phyloP scores from a whole-genome alignment of 1,140 invertebrate species.

The Hycleus cichorii region DNA sequence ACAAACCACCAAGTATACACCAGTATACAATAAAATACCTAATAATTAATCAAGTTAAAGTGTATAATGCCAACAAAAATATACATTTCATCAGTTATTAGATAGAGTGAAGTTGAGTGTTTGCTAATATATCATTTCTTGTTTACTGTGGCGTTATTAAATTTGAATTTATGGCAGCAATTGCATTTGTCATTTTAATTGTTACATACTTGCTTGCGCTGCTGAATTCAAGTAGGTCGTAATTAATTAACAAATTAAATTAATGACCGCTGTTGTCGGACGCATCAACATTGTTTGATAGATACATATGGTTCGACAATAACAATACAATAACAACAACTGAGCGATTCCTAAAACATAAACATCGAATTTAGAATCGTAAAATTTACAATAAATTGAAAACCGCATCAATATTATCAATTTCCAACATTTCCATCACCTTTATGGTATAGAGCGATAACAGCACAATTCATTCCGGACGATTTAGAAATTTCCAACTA shows the following conservation, averaged over 20 bases:
- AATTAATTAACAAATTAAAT: slow-evolving; percentile 32
- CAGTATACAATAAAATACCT: slow-evolving; percentile 3
- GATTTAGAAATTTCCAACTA: no score
- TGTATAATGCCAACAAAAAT: slow-evolving; percentile 9
- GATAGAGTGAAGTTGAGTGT: slow-evolving; percentile 15
- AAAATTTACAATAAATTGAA: no score
- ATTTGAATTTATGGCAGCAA: slow-evolving; percentile 32
- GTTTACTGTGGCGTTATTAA: slow-evolving; percentile 30
- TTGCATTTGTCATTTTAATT: slow-evolving; percentile 37
- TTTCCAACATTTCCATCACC: no score
- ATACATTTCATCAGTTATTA: slow-evolving; percentile 23
- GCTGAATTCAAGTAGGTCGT: slow-evolving; percentile 29
- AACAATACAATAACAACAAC: no score
- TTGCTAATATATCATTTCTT: slow-evolving; percentile 21
- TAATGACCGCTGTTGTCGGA: slow-evolving; percentile 17
- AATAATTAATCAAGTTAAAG: slow-evolving; percentile 13
- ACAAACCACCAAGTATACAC: neutral
- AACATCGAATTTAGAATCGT: no score
- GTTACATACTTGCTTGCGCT: slow-evolving; percentile 33
- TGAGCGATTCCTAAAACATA: no score
- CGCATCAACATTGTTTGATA: neutral
- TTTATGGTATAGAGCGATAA: no score
- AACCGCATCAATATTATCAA: no score
- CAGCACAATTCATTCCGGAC: no score
- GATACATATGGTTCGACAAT: neutral